Evolutionary conservation across 2,113 vertebrate genomes (phyloP).

Genomic region (Pedetes capensis): DNA sequence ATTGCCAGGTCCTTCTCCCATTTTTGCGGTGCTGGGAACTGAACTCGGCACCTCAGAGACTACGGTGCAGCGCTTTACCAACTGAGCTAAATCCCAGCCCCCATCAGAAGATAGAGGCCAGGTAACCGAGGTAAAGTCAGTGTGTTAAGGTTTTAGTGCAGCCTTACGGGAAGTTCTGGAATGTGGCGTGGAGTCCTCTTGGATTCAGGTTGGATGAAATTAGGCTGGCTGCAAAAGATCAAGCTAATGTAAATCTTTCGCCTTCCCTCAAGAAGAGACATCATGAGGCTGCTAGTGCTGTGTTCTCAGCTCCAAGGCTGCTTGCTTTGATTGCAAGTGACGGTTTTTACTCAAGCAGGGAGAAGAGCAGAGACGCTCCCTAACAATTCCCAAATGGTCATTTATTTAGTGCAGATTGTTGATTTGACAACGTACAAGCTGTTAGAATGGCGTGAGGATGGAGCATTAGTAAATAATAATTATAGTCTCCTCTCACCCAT

Average conservation of each 20-base stretch:
- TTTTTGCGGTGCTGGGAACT: too few species aligned
- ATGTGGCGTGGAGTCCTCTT: not conserved
- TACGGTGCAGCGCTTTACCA: too few species aligned
- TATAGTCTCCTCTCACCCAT: not conserved
- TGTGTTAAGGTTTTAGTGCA: not conserved
- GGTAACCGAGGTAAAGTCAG: not conserved
- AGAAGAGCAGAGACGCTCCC: conserved; percentile 55
- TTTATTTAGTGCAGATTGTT: conserved; percentile 73
- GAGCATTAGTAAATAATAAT: conserved; percentile 61
- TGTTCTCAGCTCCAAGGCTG: conserved; percentile 55
- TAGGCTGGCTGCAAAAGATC: conserved; percentile 57
- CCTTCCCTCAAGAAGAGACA: conserved; percentile 15
- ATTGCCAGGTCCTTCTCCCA: too few species aligned
- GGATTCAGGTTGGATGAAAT: not conserved
- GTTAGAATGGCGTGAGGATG: conserved; percentile 47
- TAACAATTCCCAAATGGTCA: conserved; percentile 71
- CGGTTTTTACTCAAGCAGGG: conserved; percentile 62
- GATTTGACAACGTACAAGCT: conserved; percentile 73
- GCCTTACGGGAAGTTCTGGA: conserved; percentile 17
- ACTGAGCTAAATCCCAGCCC: too few species aligned
- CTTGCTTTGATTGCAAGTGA: conserved; percentile 58
- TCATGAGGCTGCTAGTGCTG: not conserved
- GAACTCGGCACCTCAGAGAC: too few species aligned
- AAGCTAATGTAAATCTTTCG: conserved; percentile 28
- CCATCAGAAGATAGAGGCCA: not conserved